Evolutionary conservation across 2,797 vertebrate species (phyloP), one percentile per base, ranked within the genome.

Genomic region (Potorous gilbertii): DNA sequence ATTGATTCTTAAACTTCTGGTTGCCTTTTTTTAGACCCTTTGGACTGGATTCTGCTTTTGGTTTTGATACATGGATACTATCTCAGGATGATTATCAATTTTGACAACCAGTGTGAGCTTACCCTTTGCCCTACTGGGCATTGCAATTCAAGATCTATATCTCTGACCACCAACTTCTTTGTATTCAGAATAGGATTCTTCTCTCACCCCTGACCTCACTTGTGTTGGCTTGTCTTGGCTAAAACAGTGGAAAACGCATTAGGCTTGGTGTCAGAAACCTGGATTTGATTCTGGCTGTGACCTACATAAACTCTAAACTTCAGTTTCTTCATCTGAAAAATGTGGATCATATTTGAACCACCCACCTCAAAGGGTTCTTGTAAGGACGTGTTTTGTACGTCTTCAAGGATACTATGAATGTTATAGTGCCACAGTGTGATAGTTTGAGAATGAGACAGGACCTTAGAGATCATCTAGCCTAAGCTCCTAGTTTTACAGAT

Each of bases 241-340:
- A 27, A 55, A 90, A 81, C 21, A 55, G 54, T 6, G 1, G 18
- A 24, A 13, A 18, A 29, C 0, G 40, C 46, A 29, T 0, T 46
- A n/a, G 0, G 0, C 0, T 40, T 55, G 40, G 40, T 0, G 2
- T 90, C 92, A 93, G 50, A n/a, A 92, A n/a, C 28, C 0, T 0
- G 62, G 29, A 57, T 27, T 34, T 40, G 90, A 2, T 29, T 91
- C 31, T 92, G 74, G 46, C 40, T 2, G 1, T 40, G 66, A 21
- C n/a, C 66, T 9, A n/a, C 34, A n/a, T 66, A 40, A 74, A 74
- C 6, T 40, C 14, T 66, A 66, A 66, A 16, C 16, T 31, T 66
- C 62, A n/a, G 34, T 66, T 66, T 66, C n/a, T 74, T 74, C 66
- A 40, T 24, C n/a, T 40, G n/a, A 74, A 74, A 74, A 74, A 74